A percentile compares a stretch with the other conserved stretches of the same genome.
Conservation (phyloP, 2,797 vertebrate species). For the Chloroceryle amazona region DNA sequence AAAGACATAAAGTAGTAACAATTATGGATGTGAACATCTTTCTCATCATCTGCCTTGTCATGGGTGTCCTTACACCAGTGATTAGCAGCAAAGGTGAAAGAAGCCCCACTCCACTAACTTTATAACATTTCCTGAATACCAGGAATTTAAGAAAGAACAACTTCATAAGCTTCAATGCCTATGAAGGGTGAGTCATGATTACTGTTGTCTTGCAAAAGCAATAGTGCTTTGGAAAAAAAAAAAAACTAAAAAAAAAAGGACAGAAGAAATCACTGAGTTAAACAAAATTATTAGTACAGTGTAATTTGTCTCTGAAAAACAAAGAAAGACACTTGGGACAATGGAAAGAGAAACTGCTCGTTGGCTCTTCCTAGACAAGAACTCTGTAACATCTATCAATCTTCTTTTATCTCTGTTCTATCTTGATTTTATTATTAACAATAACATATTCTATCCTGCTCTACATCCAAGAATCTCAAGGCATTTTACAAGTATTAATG, state of each 20-base stretch:
- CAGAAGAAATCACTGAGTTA: slow-evolving; percentile 16
- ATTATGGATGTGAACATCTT: neutral
- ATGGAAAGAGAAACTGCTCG: neutral
- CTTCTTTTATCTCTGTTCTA: neutral
- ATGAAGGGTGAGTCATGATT: slow-evolving; percentile 40
- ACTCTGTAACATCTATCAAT: neutral
- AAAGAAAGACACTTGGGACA: slow-evolving; percentile 13
- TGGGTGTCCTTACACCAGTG: neutral
- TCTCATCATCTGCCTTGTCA: neutral
- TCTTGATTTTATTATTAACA: slow-evolving; percentile 29
- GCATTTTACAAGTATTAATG: neutral
- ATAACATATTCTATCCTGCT: neutral
- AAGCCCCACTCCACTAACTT: neutral
- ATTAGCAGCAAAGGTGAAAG: neutral
- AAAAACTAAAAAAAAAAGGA: neutral
- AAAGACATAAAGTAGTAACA: neutral
- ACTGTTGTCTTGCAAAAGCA: slow-evolving; percentile 21
- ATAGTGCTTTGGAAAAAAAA: neutral
- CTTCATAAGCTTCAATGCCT: neutral
- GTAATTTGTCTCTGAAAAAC: slow-evolving; percentile 37
- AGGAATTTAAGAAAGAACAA: slow-evolving; percentile 41
- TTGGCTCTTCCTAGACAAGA: slow-evolving; percentile 15
- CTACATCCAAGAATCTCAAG: neutral
- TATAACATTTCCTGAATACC: neutral
- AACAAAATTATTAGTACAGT: slow-evolving; percentile 41